A percentile compares a stretch with the other conserved stretches of the same genome.
These are phyloP conservation scores for Tenthredo amoena DNA, from an alignment of 2,888 invertebrate species.

Conservation along the genomic window DNA sequence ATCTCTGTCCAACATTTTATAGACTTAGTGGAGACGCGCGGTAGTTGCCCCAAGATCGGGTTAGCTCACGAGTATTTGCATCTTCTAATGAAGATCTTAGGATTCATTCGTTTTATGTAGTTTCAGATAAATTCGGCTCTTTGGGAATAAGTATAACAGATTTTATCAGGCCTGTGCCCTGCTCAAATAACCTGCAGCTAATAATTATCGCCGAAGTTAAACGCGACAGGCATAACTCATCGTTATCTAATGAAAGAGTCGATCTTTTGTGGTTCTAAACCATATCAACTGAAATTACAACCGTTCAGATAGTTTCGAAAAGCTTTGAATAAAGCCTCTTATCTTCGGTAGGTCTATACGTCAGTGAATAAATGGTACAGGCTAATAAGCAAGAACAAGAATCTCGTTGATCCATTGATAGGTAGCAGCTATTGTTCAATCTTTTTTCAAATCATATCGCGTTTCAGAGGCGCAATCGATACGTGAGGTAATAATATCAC, in stretches of 20 bases:
- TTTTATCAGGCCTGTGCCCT: neutral
- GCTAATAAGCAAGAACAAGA: neutral
- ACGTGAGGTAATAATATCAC: constrained; percentile 17
- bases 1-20: constrained; percentile 19
- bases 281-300: neutral
- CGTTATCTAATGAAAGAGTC: neutral
- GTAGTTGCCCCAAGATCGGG: neutral
- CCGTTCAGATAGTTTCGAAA: neutral
- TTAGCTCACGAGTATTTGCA: constrained; percentile 16
- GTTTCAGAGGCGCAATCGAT: neutral
- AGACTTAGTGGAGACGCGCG: constrained; percentile 29
- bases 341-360: neutral
- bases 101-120: neutral
- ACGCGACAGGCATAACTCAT: neutral
- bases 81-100: neutral
- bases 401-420: constrained; percentile 18
- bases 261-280: neutral
- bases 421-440: constrained; percentile 11
- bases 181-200: neutral
- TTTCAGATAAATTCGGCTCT: neutral
- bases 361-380: neutral
- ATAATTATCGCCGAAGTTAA: neutral
- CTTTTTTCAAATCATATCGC: neutral
- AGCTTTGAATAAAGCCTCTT: neutral
- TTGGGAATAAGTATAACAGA: neutral